Evolutionary conservation across 2,113 vertebrate species (phyloP).

Genomic region (Gopherus evgoodei): DNA sequence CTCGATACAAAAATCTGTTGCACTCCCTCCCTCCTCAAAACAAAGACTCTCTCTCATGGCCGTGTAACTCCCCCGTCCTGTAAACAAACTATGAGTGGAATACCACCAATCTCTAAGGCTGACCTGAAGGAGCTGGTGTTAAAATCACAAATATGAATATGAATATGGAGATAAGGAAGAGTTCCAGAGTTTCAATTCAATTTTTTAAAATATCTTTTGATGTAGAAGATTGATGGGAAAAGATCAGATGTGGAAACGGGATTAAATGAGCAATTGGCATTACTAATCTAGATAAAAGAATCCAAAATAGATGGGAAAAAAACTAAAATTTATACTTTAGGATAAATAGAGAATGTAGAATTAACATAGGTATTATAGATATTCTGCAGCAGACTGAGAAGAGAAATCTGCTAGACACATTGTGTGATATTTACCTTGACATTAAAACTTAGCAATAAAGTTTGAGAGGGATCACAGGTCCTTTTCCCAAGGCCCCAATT

Average conservation of each 20-base stretch:
- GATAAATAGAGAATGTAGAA: too few species aligned
- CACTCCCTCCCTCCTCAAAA: neutral
- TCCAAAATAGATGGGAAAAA: neutral
- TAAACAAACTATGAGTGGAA: neutral
- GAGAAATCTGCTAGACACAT: too few species aligned
- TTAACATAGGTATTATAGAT: too few species aligned
- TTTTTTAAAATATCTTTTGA: neutral
- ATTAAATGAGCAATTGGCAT: neutral
- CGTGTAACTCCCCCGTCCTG: neutral
- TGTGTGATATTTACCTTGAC: too few species aligned
- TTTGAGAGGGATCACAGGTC: too few species aligned
- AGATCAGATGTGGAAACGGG: neutral
- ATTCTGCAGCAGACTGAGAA: too few species aligned
- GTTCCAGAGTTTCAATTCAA: neutral
- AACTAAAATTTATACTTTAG: too few species aligned
- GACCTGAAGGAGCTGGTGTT: neutral
- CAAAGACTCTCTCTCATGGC: neutral
- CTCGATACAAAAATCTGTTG: neutral
- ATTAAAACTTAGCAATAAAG: too few species aligned
- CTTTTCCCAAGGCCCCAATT: neutral
- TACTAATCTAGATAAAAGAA: neutral
- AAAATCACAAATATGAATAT: neutral
- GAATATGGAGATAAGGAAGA: neutral
- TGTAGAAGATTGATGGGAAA: neutral
- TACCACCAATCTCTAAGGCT: neutral